Conservation (phyloP, 2,113 vertebrate genomes). For the Atractosteus spatula region DNA sequence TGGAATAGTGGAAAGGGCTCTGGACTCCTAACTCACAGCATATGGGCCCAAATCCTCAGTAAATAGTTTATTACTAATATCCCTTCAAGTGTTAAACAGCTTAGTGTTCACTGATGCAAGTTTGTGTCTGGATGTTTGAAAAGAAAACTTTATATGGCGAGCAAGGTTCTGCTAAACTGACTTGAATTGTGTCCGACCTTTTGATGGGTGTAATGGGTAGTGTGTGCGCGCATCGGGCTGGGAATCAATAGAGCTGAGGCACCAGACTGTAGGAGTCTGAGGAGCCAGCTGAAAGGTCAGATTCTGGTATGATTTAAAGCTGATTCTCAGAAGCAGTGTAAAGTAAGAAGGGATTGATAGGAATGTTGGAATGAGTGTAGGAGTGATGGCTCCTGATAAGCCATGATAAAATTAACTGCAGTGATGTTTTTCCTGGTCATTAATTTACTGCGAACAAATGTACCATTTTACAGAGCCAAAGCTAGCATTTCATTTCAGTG, state of each 20-base stretch:
- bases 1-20: background rate
- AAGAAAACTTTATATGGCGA: too few species aligned
- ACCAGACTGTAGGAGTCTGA: too few species aligned
- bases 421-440: background rate
- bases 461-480: background rate
- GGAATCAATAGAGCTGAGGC: background rate
- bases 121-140: too few species aligned
- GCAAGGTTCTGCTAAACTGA: too few species aligned
- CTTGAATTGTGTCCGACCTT: too few species aligned
- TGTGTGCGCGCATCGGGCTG: background rate
- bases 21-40: background rate
- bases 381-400: background rate
- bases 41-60: too few species aligned
- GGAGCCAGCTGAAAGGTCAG: background rate
- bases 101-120: too few species aligned
- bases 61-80: too few species aligned
- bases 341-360: background rate
- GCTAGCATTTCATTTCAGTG: background rate
- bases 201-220: background rate
- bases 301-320: background rate
- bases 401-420: constrained; percentile 9
- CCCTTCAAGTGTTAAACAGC: too few species aligned
- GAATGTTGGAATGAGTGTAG: background rate
- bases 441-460: background rate
- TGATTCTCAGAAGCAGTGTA: background rate